phyloP scores from a whole-genome alignment of 1,140 invertebrate species.

The Drosophila mayri region DNA sequence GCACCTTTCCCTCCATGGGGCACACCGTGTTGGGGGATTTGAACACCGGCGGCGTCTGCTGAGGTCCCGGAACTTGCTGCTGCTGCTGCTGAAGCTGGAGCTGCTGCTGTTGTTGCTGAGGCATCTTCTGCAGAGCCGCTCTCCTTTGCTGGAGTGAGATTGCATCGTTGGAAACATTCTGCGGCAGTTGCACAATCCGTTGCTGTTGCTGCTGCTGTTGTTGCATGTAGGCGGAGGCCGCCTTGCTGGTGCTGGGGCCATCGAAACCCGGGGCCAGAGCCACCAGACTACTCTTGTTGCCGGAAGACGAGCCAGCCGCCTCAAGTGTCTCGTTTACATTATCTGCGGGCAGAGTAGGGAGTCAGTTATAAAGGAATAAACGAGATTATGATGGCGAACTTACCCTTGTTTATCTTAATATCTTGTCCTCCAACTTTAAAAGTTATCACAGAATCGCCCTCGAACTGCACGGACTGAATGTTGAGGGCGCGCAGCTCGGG shows the following conservation, averaged over 20 bases:
- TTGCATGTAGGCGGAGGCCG: slow-evolving; percentile 68
- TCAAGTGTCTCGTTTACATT: slow-evolving; percentile 74
- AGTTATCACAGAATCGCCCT: slow-evolving; percentile 97
- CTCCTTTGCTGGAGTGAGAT: slow-evolving; percentile 70
- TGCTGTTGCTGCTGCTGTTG: slow-evolving; percentile 48
- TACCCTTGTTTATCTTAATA: slow-evolving; percentile 89
- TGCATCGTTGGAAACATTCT: slow-evolving; percentile 59
- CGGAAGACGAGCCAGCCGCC: slow-evolving; percentile 81
- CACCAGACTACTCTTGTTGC: slow-evolving; percentile 56
- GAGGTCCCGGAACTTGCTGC: slow-evolving; percentile 45
- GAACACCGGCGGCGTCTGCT: slow-evolving; percentile 86
- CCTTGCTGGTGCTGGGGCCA: slow-evolving; percentile 74
- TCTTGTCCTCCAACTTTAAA: slow-evolving; percentile 92
- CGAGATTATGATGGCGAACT: not conserved
- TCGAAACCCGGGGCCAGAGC: slow-evolving; percentile 60
- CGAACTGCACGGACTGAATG: slow-evolving; percentile 97
- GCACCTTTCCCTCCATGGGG: slow-evolving; percentile 90
- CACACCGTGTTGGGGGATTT: slow-evolving; percentile 94
- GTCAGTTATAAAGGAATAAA: not conserved
- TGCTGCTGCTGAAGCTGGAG: slow-evolving; percentile 28
- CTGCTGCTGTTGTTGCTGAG: slow-evolving; percentile 50
- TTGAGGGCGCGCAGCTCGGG: slow-evolving; percentile 94
- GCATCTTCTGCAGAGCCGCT: slow-evolving; percentile 62
- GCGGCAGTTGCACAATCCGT: slow-evolving; percentile 50
- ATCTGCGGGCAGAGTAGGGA: slow-evolving; percentile 30